phyloP scores from a whole-genome alignment of 1,140 invertebrate species.

The Drosophila biarmipes region DNA sequence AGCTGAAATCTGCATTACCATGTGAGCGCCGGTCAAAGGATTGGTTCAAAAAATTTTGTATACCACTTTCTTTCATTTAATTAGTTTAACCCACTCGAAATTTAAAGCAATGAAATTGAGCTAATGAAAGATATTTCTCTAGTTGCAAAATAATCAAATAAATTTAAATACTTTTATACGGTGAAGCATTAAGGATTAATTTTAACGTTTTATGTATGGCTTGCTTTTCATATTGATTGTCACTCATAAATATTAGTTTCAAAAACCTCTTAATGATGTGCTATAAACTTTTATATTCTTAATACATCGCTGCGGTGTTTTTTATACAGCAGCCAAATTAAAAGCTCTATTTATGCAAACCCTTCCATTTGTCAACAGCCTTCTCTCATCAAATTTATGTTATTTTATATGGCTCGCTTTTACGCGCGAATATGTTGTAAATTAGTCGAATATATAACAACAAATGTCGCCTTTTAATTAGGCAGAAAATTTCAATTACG shows the following conservation, averaged over 20 bases:
- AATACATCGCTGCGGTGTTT: background rate
- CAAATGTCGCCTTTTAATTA: conserved; percentile 44
- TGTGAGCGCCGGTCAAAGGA: conserved; percentile 19
- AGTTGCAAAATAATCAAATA: background rate
- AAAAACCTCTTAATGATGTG: background rate
- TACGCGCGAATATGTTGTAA: conserved; percentile 7
- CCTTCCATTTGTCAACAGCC: background rate
- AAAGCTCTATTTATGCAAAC: background rate
- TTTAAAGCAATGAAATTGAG: background rate
- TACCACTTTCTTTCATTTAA: background rate
- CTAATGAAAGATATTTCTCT: background rate
- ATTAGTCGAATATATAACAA: conserved; percentile 4
- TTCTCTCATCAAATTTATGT: no score
- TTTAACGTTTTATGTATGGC: background rate
- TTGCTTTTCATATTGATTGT: no score
- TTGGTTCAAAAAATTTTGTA: conserved; percentile 1
- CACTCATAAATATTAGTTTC: no score
- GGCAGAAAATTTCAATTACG: conserved; percentile 20
- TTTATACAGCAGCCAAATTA: background rate
- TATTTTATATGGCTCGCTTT: background rate
- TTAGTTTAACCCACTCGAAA: background rate
- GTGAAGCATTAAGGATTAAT: background rate
- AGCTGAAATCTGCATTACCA: background rate
- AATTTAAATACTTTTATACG: background rate
- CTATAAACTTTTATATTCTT: no score